Conservation (phyloP, 2,888 invertebrate genomes). For the Drosophila pullipes region DNA sequence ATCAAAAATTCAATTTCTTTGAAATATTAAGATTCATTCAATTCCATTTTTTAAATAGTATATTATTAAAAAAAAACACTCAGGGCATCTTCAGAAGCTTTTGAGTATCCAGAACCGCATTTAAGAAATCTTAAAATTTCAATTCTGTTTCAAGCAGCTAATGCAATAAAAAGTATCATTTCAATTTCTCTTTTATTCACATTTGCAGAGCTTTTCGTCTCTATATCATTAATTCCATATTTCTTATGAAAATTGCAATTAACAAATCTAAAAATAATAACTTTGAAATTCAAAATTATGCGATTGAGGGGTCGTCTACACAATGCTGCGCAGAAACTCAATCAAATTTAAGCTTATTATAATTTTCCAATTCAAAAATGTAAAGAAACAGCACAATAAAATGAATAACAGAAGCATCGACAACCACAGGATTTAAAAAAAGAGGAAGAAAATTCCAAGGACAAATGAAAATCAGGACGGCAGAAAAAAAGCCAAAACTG, state of each 20-base stretch:
- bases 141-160: not conserved
- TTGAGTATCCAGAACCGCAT: not conserved
- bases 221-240: not conserved
- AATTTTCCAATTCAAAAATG: constrained; percentile 46
- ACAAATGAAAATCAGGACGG: constrained; percentile 25
- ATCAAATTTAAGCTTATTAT: constrained; percentile 78
- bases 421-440: constrained; percentile 28
- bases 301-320: constrained; percentile 4
- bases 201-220: not conserved
- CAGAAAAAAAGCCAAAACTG: constrained; percentile 41
- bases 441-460: constrained; percentile 12
- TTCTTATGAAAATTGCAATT: constrained; percentile 1
- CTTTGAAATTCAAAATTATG: constrained; percentile 17
- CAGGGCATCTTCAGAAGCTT: not conserved
- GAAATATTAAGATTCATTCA: not conserved
- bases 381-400: constrained; percentile 35
- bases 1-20: not conserved
- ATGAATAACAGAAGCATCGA: constrained; percentile 39
- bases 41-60: not conserved
- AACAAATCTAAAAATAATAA: constrained; percentile 3
- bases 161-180: not conserved
- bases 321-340: constrained; percentile 55
- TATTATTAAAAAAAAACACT: not conserved
- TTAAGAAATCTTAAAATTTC: not conserved
- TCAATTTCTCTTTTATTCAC: not conserved